Conservation (phyloP, 2,797 vertebrate species). For the Galaxias olidus region DNA sequence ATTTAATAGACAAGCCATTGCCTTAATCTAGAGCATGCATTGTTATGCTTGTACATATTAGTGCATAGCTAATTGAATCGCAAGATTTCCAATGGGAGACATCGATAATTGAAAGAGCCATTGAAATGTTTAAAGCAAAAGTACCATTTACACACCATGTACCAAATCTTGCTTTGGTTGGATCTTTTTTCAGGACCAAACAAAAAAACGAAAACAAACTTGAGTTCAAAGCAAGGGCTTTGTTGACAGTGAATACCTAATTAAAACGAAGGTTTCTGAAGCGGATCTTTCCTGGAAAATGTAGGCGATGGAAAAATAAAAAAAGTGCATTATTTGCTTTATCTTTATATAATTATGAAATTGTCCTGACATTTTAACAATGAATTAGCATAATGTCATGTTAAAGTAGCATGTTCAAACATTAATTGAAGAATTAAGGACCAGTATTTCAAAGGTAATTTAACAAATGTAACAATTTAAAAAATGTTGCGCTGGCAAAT, state of each 20-base stretch:
- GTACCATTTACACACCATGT: constrained; percentile 33
- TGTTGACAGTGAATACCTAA: constrained; percentile 58
- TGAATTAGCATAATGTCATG: too few relatives aligned
- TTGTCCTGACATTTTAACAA: too few relatives aligned
- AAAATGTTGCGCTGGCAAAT: too few relatives aligned
- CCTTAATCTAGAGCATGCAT: constrained; percentile 22
- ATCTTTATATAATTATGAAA: too few relatives aligned
- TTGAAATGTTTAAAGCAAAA: constrained; percentile 42
- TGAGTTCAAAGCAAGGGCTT: constrained; percentile 55
- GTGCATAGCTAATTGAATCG: constrained; percentile 37
- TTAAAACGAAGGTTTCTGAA: constrained; percentile 59
- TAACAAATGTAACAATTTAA: too few relatives aligned
- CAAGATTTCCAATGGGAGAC: constrained; percentile 23
- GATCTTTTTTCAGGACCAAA: constrained; percentile 48
- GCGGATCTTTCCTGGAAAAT: constrained; percentile 37
- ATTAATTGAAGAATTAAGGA: too few relatives aligned
- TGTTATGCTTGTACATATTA: constrained; percentile 43
- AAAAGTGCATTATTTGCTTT: background rate
- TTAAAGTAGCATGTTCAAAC: too few relatives aligned
- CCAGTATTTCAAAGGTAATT: too few relatives aligned
- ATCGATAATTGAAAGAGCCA: constrained; percentile 35
- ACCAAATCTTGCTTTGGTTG: constrained; percentile 40
- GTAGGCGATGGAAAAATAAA: constrained; percentile 14
- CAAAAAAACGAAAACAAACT: constrained; percentile 67
- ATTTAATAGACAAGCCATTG: background rate